Evolutionary conservation across 2,113 vertebrate species (phyloP).

Genomic region (Meriones unguiculatus): DNA sequence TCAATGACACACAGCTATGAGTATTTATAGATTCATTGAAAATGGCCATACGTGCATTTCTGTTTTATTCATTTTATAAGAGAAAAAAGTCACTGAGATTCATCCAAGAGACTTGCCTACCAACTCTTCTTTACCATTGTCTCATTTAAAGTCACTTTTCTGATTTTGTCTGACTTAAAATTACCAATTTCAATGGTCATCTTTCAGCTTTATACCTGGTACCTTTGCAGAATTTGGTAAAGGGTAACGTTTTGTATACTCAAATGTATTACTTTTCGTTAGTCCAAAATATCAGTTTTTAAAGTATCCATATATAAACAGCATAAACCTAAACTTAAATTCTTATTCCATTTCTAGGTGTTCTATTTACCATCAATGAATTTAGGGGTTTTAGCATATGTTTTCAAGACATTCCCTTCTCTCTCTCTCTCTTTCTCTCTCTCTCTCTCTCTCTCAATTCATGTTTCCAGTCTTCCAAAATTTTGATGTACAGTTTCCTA

Average conservation of each 20-base stretch:
- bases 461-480: neutral
- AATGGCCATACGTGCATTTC: neutral
- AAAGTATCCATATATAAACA: neutral
- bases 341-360: neutral
- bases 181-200: neutral
- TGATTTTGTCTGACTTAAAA: neutral
- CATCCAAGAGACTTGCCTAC: too few relatives aligned
- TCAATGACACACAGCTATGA: neutral
- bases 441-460: neutral
- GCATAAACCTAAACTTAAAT: neutral
- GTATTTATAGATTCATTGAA: neutral
- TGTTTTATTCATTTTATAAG: neutral
- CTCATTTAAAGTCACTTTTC: neutral
- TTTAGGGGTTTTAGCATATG: too few relatives aligned
- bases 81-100: neutral
- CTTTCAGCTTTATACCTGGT: neutral
- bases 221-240: neutral
- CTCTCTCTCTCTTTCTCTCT: too few relatives aligned
- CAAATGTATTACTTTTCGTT: neutral
- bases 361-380: neutral
- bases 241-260: rapidly evolving
- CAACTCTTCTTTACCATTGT: neutral
- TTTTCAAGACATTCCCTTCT: too few relatives aligned
- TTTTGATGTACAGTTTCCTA: neutral
- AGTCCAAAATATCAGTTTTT: neutral